Conservation (phyloP, 92 coral and sea anemone genomes). For the Zoanthus solanderi region DNA sequence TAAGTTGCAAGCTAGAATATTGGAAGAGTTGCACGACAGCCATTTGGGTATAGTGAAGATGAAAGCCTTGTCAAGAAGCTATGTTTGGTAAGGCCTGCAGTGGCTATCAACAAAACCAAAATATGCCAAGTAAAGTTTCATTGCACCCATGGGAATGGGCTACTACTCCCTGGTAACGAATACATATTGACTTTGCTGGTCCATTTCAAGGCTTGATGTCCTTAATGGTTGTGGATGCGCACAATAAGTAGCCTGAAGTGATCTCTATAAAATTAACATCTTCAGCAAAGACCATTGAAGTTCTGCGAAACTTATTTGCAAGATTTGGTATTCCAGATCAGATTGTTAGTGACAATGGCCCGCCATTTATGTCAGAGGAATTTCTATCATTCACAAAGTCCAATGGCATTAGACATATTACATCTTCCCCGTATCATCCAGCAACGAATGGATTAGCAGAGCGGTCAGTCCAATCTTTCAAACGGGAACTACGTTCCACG, state of each 20-base stretch:
- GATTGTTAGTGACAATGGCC: conserved; percentile 68
- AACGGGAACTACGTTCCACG: conserved; percentile 18
- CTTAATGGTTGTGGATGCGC: conserved; percentile 51
- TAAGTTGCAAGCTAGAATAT: conserved; percentile 36
- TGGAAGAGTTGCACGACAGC: conserved; percentile 48
- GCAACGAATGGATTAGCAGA: conserved; percentile 60
- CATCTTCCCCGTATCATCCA: conserved; percentile 68
- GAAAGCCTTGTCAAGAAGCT: conserved; percentile 60
- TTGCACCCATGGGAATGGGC: conserved; percentile 13
- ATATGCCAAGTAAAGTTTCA: not conserved
- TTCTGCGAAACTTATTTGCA: conserved; percentile 56
- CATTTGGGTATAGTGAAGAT: conserved; percentile 55
- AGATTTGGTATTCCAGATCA: conserved; percentile 64
- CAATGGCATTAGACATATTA: conserved; percentile 57
- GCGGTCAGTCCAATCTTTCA: conserved; percentile 56
- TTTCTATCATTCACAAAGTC: conserved; percentile 48
- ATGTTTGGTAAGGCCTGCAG: conserved; percentile 29
- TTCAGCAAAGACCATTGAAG: conserved; percentile 56
- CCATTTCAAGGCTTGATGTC: conserved; percentile 15
- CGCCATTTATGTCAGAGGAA: conserved; percentile 60
- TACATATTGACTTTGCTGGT: conserved; percentile 31
- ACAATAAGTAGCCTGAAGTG: conserved; percentile 71
- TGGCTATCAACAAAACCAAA: conserved; percentile 15
- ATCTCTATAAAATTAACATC: conserved; percentile 57
- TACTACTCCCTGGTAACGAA: conserved; percentile 18